phyloP scores from a whole-genome alignment of 2,888 invertebrate species.

The Polydrusus pterygomalis region DNA sequence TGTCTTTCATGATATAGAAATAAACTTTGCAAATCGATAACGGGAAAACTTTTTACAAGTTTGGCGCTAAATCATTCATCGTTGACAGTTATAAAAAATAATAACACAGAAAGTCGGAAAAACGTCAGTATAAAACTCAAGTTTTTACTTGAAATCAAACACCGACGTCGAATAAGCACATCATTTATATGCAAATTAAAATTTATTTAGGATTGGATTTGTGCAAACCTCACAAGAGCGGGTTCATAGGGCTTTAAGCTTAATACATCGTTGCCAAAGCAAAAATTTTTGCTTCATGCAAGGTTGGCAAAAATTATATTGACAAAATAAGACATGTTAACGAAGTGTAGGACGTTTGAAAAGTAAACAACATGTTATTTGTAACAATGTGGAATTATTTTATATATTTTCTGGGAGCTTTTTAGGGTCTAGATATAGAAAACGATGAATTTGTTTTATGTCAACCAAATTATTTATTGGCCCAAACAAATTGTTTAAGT shows the following conservation, averaged over 20 bases:
- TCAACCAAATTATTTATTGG: too few species aligned
- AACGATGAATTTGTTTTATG: too few species aligned
- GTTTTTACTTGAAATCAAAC: constrained; percentile 42
- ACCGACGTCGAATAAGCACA: constrained; percentile 29
- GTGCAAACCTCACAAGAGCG: constrained; percentile 38
- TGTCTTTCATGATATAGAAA: constrained; percentile 10
- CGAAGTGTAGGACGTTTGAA: neutral
- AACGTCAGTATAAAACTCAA: constrained; percentile 16
- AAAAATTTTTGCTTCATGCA: constrained; percentile 15
- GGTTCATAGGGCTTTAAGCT: constrained; percentile 22
- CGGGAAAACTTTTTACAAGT: constrained; percentile 21
- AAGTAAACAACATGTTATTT: neutral
- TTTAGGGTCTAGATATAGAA: too few species aligned
- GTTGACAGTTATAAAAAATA: constrained; percentile 39
- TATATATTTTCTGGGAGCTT: too few species aligned
- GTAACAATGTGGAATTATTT: too few species aligned
- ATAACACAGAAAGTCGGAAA: constrained; percentile 19
- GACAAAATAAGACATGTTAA: neutral
- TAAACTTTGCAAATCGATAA: constrained; percentile 32
- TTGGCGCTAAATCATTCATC: constrained; percentile 36
- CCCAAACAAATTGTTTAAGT: too few species aligned
- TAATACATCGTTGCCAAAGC: constrained; percentile 34
- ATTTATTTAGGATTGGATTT: constrained; percentile 46
- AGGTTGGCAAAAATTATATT: neutral
- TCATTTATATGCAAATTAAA: constrained; percentile 48